phyloP scores from a whole-genome alignment of 2,113 vertebrate genomes.

The Semnopithecus entellus region DNA sequence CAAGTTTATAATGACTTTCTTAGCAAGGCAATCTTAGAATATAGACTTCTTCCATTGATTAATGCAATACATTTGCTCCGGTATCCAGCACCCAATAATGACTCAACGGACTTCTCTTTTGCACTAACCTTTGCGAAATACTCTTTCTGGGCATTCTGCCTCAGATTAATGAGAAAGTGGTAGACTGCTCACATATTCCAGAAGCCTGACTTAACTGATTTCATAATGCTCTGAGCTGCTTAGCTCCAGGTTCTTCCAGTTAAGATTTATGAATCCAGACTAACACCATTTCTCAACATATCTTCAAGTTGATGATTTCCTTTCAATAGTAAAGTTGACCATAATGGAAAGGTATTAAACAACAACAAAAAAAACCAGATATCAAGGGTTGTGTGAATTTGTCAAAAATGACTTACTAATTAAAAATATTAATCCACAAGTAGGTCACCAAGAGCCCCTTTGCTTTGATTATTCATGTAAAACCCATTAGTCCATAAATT shows the following conservation, averaged over 20 bases:
- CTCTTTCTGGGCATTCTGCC: conserved; percentile 41
- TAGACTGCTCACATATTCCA: conserved; percentile 49
- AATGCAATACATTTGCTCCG: neutral
- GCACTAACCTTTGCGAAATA: conserved; percentile 34
- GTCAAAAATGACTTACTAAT: conserved; percentile 20
- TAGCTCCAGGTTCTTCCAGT: conserved; percentile 27
- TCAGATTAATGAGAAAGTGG: conserved; percentile 46
- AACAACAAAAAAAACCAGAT: neutral
- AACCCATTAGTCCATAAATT: neutral
- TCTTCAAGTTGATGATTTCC: conserved; percentile 42
- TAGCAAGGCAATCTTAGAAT: neutral
- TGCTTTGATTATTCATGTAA: conserved; percentile 25
- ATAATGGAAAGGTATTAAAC: neutral
- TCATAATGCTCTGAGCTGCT: conserved; percentile 35
- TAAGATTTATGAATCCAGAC: conserved; percentile 44
- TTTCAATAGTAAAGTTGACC: conserved; percentile 36
- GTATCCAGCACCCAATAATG: neutral
- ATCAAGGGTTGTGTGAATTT: neutral
- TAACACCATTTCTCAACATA: conserved; percentile 19
- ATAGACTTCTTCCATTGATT: neutral
- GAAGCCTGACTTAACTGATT: conserved; percentile 48
- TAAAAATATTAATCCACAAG: conserved; percentile 35
- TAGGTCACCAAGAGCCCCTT: neutral
- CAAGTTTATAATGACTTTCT: neutral
- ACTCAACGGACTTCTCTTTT: conserved; percentile 2